Evolutionary conservation across 2,797 vertebrate genomes (phyloP).

Genomic region (Ceryle rudis): DNA sequence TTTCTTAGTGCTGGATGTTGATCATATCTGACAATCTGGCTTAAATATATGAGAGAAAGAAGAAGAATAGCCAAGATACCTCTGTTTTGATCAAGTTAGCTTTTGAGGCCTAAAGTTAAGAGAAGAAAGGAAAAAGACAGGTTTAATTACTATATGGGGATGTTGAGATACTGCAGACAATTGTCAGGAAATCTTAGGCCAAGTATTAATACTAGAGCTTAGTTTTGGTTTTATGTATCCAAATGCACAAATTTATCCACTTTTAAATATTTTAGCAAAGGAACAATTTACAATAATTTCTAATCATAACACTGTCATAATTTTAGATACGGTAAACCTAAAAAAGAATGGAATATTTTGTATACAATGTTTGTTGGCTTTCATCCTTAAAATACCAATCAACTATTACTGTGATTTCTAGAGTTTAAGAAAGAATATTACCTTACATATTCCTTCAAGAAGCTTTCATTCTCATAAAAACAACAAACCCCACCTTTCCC

Average conservation of each 20-base stretch:
- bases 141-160: not conserved
- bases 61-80: not conserved
- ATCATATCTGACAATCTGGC: not conserved
- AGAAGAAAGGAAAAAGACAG: not conserved
- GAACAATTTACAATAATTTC: not conserved
- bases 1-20: not conserved
- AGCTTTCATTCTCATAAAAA: not conserved
- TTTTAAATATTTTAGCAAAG: not conserved
- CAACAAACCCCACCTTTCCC: accelerated
- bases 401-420: not conserved
- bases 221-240: not conserved
- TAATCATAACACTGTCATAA: not conserved
- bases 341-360: not conserved
- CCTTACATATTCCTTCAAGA: not conserved
- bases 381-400: not conserved
- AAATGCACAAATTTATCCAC: not conserved
- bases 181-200: not conserved
- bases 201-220: not conserved
- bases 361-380: not conserved
- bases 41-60: not conserved
- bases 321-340: not conserved
- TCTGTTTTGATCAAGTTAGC: not conserved
- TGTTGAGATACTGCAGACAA: not conserved
- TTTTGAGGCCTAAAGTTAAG: not conserved
- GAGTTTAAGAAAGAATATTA: not conserved